A percentile compares a stretch with the other conserved stretches of the same genome.
Evolutionary conservation across 2,797 vertebrate genomes (phyloP).

Genomic region (Buphagus erythrorhynchus): DNA sequence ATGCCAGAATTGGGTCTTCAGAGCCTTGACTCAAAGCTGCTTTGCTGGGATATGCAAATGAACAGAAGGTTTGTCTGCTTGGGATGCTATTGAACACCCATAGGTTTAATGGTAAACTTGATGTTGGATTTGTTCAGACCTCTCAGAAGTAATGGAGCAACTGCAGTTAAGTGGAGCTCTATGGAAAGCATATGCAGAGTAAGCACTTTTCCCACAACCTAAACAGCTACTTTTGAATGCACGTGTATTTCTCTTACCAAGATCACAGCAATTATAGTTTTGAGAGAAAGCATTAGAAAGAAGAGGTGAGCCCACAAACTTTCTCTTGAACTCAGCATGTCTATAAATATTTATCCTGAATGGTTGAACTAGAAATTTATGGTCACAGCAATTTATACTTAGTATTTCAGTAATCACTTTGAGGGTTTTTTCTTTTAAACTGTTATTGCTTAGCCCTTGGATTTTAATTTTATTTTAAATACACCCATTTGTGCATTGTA

Average conservation of each 20-base stretch:
- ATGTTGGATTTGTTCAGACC: constrained; percentile 64
- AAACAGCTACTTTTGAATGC: constrained; percentile 2
- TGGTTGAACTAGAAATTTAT: constrained; percentile 21
- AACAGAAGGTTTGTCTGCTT: constrained; percentile 8
- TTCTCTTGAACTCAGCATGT: constrained; percentile 27
- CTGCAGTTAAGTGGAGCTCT: constrained; percentile 66
- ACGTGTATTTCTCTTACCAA: background rate
- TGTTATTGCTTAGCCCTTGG: background rate
- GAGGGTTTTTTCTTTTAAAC: background rate
- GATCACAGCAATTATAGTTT: constrained; percentile 35
- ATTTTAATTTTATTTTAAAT: background rate
- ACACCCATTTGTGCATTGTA: background rate
- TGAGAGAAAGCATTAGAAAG: constrained; percentile 30
- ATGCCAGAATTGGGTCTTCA: background rate
- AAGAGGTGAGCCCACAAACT: background rate
- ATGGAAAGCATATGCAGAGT: constrained; percentile 73
- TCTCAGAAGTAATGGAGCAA: constrained; percentile 62
- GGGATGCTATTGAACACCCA: constrained; percentile 46
- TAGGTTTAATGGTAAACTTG: constrained; percentile 67
- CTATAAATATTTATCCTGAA: constrained; percentile 46
- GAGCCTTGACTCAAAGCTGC: background rate
- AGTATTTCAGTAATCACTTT: background rate
- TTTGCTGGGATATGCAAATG: background rate
- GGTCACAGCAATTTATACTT: background rate
- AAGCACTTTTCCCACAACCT: constrained; percentile 7